A percentile compares a stretch with the other conserved stretches of the same genome.
These are phyloP conservation scores for Micrastur ruficollis DNA, from an alignment of 2,797 vertebrate species.

Conservation along the genomic window DNA sequence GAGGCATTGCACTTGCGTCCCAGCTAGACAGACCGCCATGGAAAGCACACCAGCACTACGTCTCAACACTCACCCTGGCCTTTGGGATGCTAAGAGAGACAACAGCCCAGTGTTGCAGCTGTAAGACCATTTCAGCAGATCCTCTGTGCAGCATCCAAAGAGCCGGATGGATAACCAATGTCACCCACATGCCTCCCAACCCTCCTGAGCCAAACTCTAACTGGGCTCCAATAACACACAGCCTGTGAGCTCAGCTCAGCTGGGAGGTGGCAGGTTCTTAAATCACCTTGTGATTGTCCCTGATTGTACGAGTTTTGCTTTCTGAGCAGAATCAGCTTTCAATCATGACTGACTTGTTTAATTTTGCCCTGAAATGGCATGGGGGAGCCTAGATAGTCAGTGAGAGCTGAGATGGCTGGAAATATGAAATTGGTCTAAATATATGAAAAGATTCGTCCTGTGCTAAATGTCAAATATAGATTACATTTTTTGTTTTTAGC, in stretches of 20 bases:
- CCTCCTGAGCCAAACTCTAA: neutral
- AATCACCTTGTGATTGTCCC: neutral
- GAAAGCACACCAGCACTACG: neutral
- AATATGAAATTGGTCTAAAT: neutral
- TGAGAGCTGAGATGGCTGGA: neutral
- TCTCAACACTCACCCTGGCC: fast-evolving
- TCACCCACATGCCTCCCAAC: fast-evolving
- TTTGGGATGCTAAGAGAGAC: neutral
- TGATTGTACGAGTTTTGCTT: neutral
- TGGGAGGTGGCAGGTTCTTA: neutral
- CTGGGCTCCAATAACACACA: fast-evolving
- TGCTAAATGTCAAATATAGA: neutral
- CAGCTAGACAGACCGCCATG: fast-evolving
- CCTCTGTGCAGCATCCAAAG: neutral
- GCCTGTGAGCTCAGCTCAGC: neutral
- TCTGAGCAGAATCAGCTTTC: neutral
- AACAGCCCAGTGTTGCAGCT: neutral
- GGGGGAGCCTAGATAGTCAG: neutral
- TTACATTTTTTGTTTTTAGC: neutral
- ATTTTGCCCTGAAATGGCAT: neutral
- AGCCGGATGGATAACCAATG: fast-evolving
- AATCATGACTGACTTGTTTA: neutral
- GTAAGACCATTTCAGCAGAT: neutral
- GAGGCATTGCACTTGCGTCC: fast-evolving
- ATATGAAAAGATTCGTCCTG: neutral